Percentiles rank a stretch among this genome's conserved stretches.
These are phyloP conservation scores for Pocillopora damicornis DNA, from an alignment of 64 coral and sea anemone genomes.

Conservation along the genomic window DNA sequence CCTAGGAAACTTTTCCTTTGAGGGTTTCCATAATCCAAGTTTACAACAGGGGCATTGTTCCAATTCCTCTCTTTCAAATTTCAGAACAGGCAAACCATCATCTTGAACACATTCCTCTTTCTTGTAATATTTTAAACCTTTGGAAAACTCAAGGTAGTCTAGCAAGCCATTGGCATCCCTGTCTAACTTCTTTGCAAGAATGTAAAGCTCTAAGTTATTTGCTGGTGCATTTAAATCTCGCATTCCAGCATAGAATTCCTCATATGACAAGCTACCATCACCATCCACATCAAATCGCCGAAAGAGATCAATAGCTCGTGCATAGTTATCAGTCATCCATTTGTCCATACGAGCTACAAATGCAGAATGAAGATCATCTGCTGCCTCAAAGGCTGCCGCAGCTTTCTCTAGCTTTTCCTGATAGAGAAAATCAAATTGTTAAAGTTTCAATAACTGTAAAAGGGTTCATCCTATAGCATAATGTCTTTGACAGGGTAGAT, in stretches of 20 bases:
- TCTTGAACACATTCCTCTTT: constrained; percentile 72
- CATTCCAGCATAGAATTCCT: constrained; percentile 99
- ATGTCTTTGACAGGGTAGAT: too few species aligned
- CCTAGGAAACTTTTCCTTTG: constrained; percentile 86
- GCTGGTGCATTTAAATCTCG: constrained; percentile 92
- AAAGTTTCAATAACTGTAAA: neutral
- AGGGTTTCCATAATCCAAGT: constrained; percentile 85
- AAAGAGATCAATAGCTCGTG: constrained; percentile 91
- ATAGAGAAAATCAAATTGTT: neutral
- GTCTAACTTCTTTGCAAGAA: constrained; percentile 91
- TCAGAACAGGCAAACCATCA: constrained; percentile 75
- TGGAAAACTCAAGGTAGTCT: constrained; percentile 96
- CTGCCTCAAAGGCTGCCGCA: constrained; percentile 79
- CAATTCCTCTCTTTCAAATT: constrained; percentile 88
- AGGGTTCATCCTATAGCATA: too few species aligned
- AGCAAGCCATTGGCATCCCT: constrained; percentile 79
- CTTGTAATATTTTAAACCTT: constrained; percentile 89
- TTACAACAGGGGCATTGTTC: constrained; percentile 98
- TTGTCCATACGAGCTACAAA: constrained; percentile 96
- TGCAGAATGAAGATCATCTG: constrained; percentile 86
- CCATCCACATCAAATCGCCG: constrained; percentile 94
- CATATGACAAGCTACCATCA: constrained; percentile 88
- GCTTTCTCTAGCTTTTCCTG: constrained; percentile 93
- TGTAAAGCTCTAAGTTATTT: constrained; percentile 93
- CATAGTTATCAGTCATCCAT: constrained; percentile 94